Evolutionary conservation across 1,140 invertebrate genomes (phyloP).

Genomic region (Drosophila dunni): DNA sequence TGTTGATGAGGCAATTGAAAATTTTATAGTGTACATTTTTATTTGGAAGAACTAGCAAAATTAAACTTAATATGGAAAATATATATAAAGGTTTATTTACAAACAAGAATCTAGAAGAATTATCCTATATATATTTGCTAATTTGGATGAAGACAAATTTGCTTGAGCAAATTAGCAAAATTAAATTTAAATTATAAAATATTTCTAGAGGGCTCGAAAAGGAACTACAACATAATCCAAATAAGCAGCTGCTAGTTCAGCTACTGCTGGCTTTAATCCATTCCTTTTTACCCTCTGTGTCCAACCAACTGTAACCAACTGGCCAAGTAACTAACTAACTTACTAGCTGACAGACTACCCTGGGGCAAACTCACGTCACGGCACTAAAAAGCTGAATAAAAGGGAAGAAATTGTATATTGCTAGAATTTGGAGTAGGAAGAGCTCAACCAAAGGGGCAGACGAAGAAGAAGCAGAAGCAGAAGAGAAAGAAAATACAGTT

Average conservation of each 20-base stretch:
- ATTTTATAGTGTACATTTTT: too few relatives aligned
- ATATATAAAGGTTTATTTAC: too few relatives aligned
- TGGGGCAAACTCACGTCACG: slow-evolving; percentile 14
- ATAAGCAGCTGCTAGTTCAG: too few relatives aligned
- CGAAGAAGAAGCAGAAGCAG: slow-evolving; percentile 5
- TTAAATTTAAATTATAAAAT: too few relatives aligned
- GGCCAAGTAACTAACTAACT: slow-evolving; percentile 17
- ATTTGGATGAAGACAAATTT: too few relatives aligned
- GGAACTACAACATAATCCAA: too few relatives aligned
- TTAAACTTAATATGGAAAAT: too few relatives aligned
- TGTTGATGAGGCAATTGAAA: slow-evolving; percentile 9
- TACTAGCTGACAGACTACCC: slow-evolving; percentile 19
- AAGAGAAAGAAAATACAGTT: slow-evolving; percentile 49
- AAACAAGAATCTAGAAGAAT: too few relatives aligned
- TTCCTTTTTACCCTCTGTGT: slow-evolving; percentile 10
- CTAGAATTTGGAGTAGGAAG: slow-evolving; percentile 20
- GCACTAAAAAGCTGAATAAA: slow-evolving; percentile 15
- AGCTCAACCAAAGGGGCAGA: neutral
- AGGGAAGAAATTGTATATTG: slow-evolving; percentile 55
- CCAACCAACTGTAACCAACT: slow-evolving; percentile 17
- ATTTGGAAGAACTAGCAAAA: too few relatives aligned
- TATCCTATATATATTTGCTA: too few relatives aligned
- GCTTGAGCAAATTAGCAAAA: too few relatives aligned
- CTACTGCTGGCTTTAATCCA: neutral
- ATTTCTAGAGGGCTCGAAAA: too few relatives aligned